phyloP scores from a whole-genome alignment of 2,888 invertebrate species.

The Cheilosia grossa region DNA sequence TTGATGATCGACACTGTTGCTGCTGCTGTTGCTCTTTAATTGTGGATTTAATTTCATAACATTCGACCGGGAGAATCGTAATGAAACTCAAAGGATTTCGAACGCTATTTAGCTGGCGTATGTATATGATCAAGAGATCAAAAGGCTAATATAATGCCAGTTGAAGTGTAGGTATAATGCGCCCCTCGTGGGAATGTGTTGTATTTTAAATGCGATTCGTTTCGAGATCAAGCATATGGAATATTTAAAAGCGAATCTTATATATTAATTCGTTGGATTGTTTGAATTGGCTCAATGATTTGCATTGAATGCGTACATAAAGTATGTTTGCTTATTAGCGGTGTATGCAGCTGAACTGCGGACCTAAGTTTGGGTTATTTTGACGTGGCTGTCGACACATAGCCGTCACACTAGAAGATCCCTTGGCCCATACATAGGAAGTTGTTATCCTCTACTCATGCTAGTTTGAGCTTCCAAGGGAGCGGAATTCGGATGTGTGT shows the following conservation, averaged over 20 bases:
- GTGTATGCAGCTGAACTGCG: no score
- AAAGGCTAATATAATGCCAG: conserved; percentile 68
- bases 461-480: no score
- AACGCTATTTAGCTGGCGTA: conserved; percentile 38
- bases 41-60: conserved; percentile 74
- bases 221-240: background rate
- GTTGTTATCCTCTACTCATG: no score
- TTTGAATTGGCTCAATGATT: background rate
- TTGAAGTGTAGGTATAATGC: background rate
- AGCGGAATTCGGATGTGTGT: no score
- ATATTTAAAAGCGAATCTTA: background rate
- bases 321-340: no score
- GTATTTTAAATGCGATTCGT: conserved; percentile 5
- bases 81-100: conserved; percentile 67
- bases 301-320: background rate
- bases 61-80: conserved; percentile 70
- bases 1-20: conserved; percentile 59
- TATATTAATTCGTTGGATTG: background rate
- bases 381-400: no score
- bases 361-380: no score
- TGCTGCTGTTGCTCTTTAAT: conserved; percentile 69
- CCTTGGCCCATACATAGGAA: no score
- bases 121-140: conserved; percentile 66
- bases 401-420: no score
- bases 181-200: conserved; percentile 9